These are phyloP conservation scores for Protonemura montana DNA, from an alignment of 2,888 invertebrate species.

Conservation along the genomic window DNA sequence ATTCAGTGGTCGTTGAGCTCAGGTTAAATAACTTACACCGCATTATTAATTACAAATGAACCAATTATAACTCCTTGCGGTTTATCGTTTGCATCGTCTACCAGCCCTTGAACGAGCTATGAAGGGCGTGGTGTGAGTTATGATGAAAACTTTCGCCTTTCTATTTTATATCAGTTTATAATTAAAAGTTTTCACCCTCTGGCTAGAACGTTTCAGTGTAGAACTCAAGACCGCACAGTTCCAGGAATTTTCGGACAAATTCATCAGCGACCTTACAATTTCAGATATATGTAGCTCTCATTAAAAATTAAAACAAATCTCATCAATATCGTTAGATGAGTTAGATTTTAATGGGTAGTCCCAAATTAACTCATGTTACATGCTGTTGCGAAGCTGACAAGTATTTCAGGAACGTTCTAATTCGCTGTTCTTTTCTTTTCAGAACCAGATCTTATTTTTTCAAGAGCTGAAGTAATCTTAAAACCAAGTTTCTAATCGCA, in stretches of 20 bases:
- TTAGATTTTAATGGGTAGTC: conserved; percentile 9
- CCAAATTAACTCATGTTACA: conserved; percentile 9
- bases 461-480: conserved; percentile 46
- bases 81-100: background rate
- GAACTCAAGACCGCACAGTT: background rate
- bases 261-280: background rate
- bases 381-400: background rate
- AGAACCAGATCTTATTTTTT: conserved; percentile 49
- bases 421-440: conserved; percentile 40
- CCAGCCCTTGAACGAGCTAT: background rate
- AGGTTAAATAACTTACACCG: background rate
- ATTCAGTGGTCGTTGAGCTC: background rate
- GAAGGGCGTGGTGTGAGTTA: background rate
- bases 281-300: background rate
- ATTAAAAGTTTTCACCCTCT: background rate
- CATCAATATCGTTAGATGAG: conserved; percentile 14
- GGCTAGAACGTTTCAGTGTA: background rate
- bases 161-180: background rate
- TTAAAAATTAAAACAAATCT: conserved; percentile 34
- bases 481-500: conserved; percentile 20
- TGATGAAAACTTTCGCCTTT: background rate
- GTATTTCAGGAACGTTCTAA: background rate
- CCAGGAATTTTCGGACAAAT: background rate
- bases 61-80: background rate
- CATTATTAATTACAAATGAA: background rate